phyloP scores from a whole-genome alignment of 1,140 invertebrate genomes.

The Dolichoris vasculosae region DNA sequence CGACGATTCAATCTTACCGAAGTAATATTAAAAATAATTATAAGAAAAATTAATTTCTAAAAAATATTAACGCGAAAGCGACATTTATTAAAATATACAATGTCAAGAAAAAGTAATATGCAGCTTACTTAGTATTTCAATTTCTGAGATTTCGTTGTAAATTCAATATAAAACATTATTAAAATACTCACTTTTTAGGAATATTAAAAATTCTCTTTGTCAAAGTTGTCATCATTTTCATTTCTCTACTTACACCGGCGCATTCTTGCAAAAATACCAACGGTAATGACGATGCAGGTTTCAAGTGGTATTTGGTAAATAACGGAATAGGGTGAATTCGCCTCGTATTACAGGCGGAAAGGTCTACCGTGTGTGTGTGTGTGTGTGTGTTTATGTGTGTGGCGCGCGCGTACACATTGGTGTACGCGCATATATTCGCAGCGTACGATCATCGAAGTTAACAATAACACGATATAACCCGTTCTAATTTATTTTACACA shows the following conservation, averaged over 20 bases:
- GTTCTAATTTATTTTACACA: neutral
- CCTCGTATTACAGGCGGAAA: neutral
- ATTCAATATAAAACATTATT: slow-evolving; percentile 6
- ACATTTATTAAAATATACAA: neutral
- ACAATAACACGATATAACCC: neutral
- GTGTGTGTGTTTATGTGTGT: too few relatives aligned
- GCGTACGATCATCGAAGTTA: slow-evolving; percentile 15
- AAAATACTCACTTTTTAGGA: neutral
- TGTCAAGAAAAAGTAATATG: neutral
- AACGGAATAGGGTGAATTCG: slow-evolving; percentile 1
- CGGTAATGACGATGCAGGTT: neutral
- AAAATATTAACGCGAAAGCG: neutral
- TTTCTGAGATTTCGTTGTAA: neutral
- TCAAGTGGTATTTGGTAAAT: slow-evolving; percentile 22
- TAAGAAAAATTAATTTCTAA: neutral
- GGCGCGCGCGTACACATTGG: too few relatives aligned
- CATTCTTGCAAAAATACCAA: slow-evolving; percentile 1
- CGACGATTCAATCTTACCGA: neutral
- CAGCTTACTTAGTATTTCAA: neutral
- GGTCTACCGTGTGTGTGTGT: too few relatives aligned
- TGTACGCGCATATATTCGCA: neutral
- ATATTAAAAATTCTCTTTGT: neutral
- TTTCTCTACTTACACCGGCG: neutral
- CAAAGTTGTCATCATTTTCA: neutral
- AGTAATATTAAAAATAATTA: neutral